These are phyloP conservation scores for Scaptomyza tumidula DNA, from an alignment of 2,888 invertebrate genomes.

Conservation along the genomic window DNA sequence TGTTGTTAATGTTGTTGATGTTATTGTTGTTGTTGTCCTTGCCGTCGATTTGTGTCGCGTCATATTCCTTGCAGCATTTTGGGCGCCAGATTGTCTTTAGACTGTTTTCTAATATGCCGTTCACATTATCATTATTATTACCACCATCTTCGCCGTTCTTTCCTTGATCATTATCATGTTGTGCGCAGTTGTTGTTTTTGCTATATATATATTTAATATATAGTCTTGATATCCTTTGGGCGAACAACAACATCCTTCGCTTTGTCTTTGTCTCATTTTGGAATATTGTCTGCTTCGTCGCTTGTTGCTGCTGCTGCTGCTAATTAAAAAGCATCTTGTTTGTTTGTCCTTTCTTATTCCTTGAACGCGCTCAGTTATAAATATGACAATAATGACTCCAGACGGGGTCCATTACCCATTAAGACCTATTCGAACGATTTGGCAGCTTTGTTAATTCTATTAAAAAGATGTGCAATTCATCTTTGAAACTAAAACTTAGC, in stretches of 20 bases:
- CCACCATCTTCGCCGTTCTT: not conserved
- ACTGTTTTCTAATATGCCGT: constrained; percentile 51
- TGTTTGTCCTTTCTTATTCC: constrained; percentile 13
- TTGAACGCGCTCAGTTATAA: constrained; percentile 25
- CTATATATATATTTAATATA: constrained; percentile 9
- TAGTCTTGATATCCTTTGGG: constrained; percentile 32
- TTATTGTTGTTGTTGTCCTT: constrained; percentile 19
- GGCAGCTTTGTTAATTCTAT: not conserved
- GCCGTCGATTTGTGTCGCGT: constrained; percentile 55
- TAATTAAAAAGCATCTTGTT: constrained; percentile 69
- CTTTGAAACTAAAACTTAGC: too few species aligned
- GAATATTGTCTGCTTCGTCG: constrained; percentile 36
- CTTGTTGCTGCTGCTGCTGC: constrained; percentile 71
- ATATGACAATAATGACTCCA: constrained; percentile 36
- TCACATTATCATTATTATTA: constrained; percentile 10
- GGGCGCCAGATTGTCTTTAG: constrained; percentile 43
- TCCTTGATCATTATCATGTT: constrained; percentile 4
- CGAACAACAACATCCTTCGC: constrained; percentile 28
- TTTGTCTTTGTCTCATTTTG: constrained; percentile 48
- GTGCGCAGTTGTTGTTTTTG: constrained; percentile 37
- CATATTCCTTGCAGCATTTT: constrained; percentile 66
- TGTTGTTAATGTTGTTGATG: not conserved
- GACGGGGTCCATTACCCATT: constrained; percentile 17
- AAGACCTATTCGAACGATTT: constrained; percentile 1
- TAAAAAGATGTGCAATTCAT: too few species aligned